phyloP scores from a whole-genome alignment of 2,888 invertebrate genomes.

The Steinernema carpocapsae region DNA sequence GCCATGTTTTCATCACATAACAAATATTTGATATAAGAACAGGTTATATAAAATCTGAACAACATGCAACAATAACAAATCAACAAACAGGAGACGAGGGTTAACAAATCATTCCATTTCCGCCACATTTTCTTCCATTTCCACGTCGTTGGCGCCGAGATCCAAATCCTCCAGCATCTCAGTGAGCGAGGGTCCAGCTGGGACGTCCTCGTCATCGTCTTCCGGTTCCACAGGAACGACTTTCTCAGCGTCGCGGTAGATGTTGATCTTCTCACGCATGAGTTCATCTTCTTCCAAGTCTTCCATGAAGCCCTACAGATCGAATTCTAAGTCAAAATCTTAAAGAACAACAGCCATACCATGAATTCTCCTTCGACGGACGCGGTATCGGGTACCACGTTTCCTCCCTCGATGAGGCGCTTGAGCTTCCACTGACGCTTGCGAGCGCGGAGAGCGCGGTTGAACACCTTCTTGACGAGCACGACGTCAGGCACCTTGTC shows the following conservation, averaged over 20 bases:
- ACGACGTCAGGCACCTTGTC: conserved; percentile 84
- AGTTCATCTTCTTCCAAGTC: conserved; percentile 93
- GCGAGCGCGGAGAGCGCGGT: conserved; percentile 41
- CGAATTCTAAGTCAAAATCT: conserved; percentile 54
- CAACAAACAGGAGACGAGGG: conserved; percentile 16
- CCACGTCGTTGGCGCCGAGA: conserved; percentile 75
- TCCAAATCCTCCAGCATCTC: conserved; percentile 92
- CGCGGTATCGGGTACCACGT: conserved; percentile 68
- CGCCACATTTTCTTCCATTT: conserved; percentile 35
- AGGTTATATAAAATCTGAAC: conserved; percentile 28
- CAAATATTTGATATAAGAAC: background rate
- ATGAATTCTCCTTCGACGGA: conserved; percentile 69
- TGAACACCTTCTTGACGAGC: conserved; percentile 82
- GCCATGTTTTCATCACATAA: background rate
- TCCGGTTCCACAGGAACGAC: conserved; percentile 39
- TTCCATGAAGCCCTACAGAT: conserved; percentile 78
- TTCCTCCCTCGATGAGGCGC: conserved; percentile 76
- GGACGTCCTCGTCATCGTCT: conserved; percentile 74
- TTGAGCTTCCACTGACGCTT: conserved; percentile 87
- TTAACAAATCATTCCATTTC: conserved; percentile 2
- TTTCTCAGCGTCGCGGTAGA: conserved; percentile 74
- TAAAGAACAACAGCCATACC: conserved; percentile 39
- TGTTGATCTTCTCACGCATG: conserved; percentile 88
- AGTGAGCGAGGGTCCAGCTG: conserved; percentile 81
- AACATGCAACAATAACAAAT: conserved; percentile 36